These are phyloP conservation scores for Ichneumon xanthorius DNA, from an alignment of 2,888 invertebrate species.

Conservation along the genomic window DNA sequence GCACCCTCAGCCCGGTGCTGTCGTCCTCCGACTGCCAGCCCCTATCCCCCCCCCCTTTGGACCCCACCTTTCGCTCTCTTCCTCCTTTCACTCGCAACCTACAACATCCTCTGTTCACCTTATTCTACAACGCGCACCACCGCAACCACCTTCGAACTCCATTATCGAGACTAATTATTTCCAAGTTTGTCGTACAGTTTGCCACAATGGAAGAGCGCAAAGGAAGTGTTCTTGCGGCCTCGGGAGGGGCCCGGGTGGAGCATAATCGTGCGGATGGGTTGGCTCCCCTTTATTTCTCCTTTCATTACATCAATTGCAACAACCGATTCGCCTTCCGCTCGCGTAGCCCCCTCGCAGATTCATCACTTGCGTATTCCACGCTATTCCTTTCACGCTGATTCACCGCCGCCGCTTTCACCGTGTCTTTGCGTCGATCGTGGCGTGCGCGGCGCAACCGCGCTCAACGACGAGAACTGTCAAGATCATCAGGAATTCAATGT, in stretches of 20 bases:
- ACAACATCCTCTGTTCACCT: slow-evolving; percentile 20
- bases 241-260: slow-evolving; percentile 51
- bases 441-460: background rate
- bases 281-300: slow-evolving; percentile 73
- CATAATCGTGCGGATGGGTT: slow-evolving; percentile 62
- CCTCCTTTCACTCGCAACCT: slow-evolving; percentile 31
- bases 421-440: background rate
- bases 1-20: slow-evolving; percentile 10
- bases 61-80: slow-evolving; percentile 49
- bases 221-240: slow-evolving; percentile 77
- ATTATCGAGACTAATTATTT: slow-evolving; percentile 84
- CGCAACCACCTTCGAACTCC: slow-evolving; percentile 76
- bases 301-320: slow-evolving; percentile 80
- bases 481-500: slow-evolving; percentile 40
- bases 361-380: slow-evolving; percentile 16
- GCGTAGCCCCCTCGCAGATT: background rate
- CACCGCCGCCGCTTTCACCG: background rate
- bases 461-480: background rate
- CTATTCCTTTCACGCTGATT: slow-evolving; percentile 9
- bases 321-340: slow-evolving; percentile 71
- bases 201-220: slow-evolving; percentile 81
- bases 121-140: slow-evolving; percentile 32
- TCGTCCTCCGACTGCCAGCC: slow-evolving; percentile 18
- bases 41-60: slow-evolving; percentile 27
- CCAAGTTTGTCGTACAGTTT: slow-evolving; percentile 82